phyloP scores from a whole-genome alignment of 2,797 vertebrate genomes.

The Argyrosomus regius region DNA sequence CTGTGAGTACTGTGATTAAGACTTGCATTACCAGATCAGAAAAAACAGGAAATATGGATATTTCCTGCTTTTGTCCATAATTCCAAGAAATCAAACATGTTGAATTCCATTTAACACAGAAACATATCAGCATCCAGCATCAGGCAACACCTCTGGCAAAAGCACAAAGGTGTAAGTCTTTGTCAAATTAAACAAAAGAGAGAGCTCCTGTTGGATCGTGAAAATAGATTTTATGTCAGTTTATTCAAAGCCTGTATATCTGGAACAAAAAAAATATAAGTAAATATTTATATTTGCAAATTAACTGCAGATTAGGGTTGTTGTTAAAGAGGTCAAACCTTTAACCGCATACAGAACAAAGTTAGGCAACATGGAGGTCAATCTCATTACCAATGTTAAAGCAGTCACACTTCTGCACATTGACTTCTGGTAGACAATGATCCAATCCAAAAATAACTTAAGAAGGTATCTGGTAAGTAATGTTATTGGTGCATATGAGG shows the following conservation, averaged over 20 bases:
- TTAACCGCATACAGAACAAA: conserved; percentile 7
- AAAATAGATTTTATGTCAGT: neutral
- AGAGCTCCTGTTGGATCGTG: neutral
- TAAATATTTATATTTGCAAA: neutral
- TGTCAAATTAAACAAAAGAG: neutral
- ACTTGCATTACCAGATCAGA: conserved; percentile 12
- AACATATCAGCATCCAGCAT: neutral
- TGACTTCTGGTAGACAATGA: conserved; percentile 15
- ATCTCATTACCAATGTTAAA: conserved; percentile 57
- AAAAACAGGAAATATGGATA: conserved; percentile 33
- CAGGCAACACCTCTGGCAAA: neutral
- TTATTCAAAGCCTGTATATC: neutral
- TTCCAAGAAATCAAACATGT: neutral
- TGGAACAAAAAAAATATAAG: neutral
- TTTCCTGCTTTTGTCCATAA: conserved; percentile 58
- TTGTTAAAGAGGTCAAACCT: conserved; percentile 5
- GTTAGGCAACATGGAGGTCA: conserved; percentile 36
- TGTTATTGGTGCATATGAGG: neutral
- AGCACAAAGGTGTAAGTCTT: neutral
- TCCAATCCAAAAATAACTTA: neutral
- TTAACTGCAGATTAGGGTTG: conserved; percentile 1
- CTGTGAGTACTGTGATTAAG: neutral
- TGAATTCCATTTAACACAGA: conserved; percentile 4
- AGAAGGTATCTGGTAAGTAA: neutral
- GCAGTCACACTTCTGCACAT: neutral